Evolutionary conservation across 1,140 invertebrate genomes (phyloP).

Genomic region (Scylla paramamosain): DNA sequence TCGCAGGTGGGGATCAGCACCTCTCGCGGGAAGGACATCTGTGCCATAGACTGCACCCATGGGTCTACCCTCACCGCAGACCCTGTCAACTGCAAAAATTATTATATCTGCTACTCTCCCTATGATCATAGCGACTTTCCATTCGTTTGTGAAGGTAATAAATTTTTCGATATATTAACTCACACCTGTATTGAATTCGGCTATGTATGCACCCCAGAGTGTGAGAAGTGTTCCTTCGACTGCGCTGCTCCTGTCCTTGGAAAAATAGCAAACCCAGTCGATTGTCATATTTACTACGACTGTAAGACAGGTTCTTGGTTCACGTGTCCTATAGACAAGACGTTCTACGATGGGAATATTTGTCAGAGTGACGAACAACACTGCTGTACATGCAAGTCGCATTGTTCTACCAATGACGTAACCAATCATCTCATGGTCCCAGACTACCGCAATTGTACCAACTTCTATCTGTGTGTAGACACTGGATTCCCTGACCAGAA

Average conservation of each 20-base stretch:
- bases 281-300: neutral
- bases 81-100: neutral
- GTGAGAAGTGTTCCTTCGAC: neutral
- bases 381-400: conserved; percentile 1
- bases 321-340: neutral
- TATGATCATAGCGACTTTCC: neutral
- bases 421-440: neutral
- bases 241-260: neutral
- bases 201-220: neutral
- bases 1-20: neutral
- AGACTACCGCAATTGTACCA: neutral
- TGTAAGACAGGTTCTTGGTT: neutral
- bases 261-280: neutral
- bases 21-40: neutral
- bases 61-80: neutral
- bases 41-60: neutral
- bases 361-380: neutral
- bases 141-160: neutral
- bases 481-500: neutral
- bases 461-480: neutral
- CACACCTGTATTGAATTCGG: neutral
- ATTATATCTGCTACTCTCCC: neutral
- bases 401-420: neutral
- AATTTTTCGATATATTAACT: neutral
- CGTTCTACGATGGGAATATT: neutral